Evolutionary conservation across 2,888 invertebrate species (phyloP), one percentile per base, ranked within the genome.

Genomic region (Osedax fenrisi): DNA sequence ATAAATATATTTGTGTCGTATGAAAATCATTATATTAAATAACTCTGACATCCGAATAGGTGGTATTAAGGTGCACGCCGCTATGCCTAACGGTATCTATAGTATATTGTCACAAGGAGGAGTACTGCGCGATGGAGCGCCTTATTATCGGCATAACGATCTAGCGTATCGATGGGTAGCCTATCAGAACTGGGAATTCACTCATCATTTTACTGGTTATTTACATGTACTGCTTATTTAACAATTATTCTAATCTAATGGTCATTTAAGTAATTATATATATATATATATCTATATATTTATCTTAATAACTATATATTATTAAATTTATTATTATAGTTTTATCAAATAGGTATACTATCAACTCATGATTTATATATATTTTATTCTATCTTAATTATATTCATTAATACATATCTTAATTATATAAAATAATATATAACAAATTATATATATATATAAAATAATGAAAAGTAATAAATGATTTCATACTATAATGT

Each of bases 141-240:
- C 85, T 5, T 89, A 92, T 78, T 83, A 80, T 76, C 78, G 83
- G 5, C 89, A 88, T 80, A 93, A 94, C 83, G 94, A 95, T 85
- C 86, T 90, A 0, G 84, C 87, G 24, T 89, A 90, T 74, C 87
- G 91, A 80, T 94, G 94, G 94, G 89, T 95, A 24, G 89, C 90
- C 79, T 24, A 69, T n/a, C 89, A 89, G 59, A 87, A 90, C 75
- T 93, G 95, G 91, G 90, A 88, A 0, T 95, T 92, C 41, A 41
- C 5, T 10, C 41, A 17, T 5, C 41, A 41, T 10, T 41, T 41
- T 41, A 41, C 5, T 41, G 5, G 41, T 41, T 41, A 41, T 5
- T 41, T 41, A n/a, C n/a, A n/a, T 41, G 17, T 41, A 17, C 5
- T 10, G 17, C 17, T 41, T 10, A 41, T 41, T 41, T 41, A 41